Base-by-base conservation (phyloP, 1,140 invertebrate genomes). In the Calephelis nemesis region DNA sequence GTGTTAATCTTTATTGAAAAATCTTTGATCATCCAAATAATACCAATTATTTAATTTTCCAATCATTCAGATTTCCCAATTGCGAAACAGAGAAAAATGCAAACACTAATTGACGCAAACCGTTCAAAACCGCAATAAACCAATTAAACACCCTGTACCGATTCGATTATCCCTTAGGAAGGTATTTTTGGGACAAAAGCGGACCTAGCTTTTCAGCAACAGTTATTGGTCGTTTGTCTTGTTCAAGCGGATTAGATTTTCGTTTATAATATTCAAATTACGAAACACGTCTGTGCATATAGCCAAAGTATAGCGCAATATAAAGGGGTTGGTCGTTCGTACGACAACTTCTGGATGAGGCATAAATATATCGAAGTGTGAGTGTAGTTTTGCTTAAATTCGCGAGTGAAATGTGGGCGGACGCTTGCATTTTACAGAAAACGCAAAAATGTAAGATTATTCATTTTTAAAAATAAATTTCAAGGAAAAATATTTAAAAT, bases 321-420 rank as follows among this genome's bases (percentile, higher is more conserved):
- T 58, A 63, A 62, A 67, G 65, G 54, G 70, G 73, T 69, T 71
- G 70, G 65, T 68, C 62, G 68, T 66, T 74, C 75, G 72, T 70
- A 74, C 74, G 82, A 82, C 79, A 84, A 84, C 79, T 85, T 82
- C 71, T 71, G 81, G 75, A 83, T 82, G 79, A 83, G 82, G 79
- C 78, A 75, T 83, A 84, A 84, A 84, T 87, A 85, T 83, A 74
- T 81, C 72, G 71, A 69, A 73, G 84, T 85, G 84, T 86, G 83
- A 74, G 81, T 79, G 83, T 87, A 86, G 83, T 87, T 87, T 88
- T 81, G 81, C 81, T 74, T 74, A 71, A 78, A 81, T 72, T 80
- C 86, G 84, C 84, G 85, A 79, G 74, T 73, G 72, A 78, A 65
- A 79, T 82, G 83, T 84, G 86, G 84, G 81, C 75, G 83, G 77